Evolutionary conservation across 2,797 vertebrate genomes (phyloP), one percentile per base, ranked within the genome.

Genomic region (Heteromormyrus szaboi): DNA sequence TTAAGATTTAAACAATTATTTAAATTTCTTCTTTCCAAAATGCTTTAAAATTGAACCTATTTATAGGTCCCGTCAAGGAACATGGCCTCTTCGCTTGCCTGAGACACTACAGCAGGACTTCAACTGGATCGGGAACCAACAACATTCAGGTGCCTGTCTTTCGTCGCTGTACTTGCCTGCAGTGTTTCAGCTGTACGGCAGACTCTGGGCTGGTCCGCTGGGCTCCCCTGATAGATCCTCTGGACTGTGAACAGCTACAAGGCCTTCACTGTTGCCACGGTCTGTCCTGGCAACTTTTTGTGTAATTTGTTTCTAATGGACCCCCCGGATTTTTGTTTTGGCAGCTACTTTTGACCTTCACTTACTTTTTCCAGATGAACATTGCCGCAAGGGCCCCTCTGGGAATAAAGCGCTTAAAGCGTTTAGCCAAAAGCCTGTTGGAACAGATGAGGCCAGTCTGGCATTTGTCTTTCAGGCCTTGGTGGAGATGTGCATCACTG

Each of bases 241-340:
- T 11, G 79, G 44, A 50, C 46, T 83, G 79, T 85, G 48, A 51
- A 14, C 8, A 53, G 29, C 54, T 33, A 59, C 53, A 51, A 85
- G 83, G 44, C 83, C 48, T 29, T 85, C 11, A 17, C 83, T 85
- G 83, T 59, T 59, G 51, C 53, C 12, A 29, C 12, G 9, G 46
- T 33, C 48, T 51, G 54, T 44, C 85, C 37, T 41, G 85, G 85
- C 54, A 25, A 29, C 44, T 86, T 86, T 56, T 86, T 86, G 29
- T 11, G 83, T 59, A 59, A 86, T 86, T 86, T 86, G 85, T 86
- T 50, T 86, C 85, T 86, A 54, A 41, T n/a, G 29, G 54, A 86
- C 85, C 51, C 85, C 37, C 29, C 22, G 53, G 53, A 59, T 41
- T 86, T 86, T 41, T 59, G 33, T 59, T 86, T 59, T 86, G 85